Percentiles rank a stretch among this genome's conserved stretches.
Conservation (phyloP, 1,140 invertebrate genomes). For the Oryzaephilus surinamensis region DNA sequence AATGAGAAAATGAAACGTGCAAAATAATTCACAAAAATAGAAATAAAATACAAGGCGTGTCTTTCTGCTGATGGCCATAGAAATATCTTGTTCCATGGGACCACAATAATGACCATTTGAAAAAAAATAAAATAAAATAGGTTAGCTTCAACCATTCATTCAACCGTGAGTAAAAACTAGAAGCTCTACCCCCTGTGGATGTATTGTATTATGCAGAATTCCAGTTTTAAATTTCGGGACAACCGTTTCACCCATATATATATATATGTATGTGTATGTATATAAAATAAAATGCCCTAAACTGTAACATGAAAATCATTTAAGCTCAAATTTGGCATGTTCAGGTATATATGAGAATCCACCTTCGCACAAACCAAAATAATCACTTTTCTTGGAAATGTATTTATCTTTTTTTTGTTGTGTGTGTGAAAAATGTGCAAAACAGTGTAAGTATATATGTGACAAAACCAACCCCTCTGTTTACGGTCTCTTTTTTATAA, state of each 20-base stretch:
- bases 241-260: too few relatives aligned
- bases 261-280: too few relatives aligned
- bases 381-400: conserved; percentile 5
- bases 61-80: conserved; percentile 22
- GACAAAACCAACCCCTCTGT: too few relatives aligned
- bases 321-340: too few relatives aligned
- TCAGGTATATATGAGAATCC: background rate
- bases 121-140: conserved; percentile 23
- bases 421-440: too few relatives aligned
- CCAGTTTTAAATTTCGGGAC: conserved; percentile 6
- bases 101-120: conserved; percentile 25
- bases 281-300: too few relatives aligned
- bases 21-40: conserved; percentile 17
- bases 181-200: conserved; percentile 29
- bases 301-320: too few relatives aligned
- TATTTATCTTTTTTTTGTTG: background rate
- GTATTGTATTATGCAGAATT: conserved; percentile 24
- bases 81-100: conserved; percentile 32
- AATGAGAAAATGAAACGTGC: conserved; percentile 21
- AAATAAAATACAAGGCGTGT: conserved; percentile 28
- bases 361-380: conserved; percentile 5
- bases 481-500: too few relatives aligned
- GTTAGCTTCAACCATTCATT: conserved; percentile 28
- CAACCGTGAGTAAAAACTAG: conserved; percentile 31
- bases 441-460: too few relatives aligned